Evolutionary conservation across 2,888 invertebrate species (phyloP).

Genomic region (Pseudococcus viburni): DNA sequence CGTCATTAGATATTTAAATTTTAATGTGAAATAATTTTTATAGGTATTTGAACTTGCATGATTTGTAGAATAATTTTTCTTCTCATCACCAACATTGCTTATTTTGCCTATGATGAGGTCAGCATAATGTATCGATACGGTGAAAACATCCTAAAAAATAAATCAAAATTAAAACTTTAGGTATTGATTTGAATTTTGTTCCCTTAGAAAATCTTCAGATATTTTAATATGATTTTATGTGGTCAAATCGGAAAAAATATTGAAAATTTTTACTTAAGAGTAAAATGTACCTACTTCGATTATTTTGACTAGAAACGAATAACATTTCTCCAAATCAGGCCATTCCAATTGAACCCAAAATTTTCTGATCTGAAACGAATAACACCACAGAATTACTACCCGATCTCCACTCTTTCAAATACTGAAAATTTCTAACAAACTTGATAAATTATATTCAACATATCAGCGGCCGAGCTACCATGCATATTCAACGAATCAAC

Average conservation of each 20-base stretch:
- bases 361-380: constrained; percentile 84
- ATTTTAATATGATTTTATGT: too few relatives aligned
- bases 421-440: constrained; percentile 70
- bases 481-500: constrained; percentile 90
- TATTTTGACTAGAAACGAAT: constrained; percentile 93
- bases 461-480: constrained; percentile 96
- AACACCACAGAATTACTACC: too few relatives aligned
- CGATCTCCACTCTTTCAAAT: too few relatives aligned
- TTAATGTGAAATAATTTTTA: too few relatives aligned
- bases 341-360: constrained; percentile 97
- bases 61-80: neutral
- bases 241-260: too few relatives aligned
- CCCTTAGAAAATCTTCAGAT: too few relatives aligned
- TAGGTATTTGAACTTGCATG: neutral
- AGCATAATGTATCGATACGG: constrained; percentile 92
- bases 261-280: neutral
- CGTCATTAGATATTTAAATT: too few relatives aligned
- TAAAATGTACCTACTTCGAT: constrained; percentile 81
- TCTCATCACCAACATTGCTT: constrained; percentile 73
- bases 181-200: too few relatives aligned
- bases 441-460: constrained; percentile 86
- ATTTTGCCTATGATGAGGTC: constrained; percentile 86
- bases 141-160: constrained; percentile 86
- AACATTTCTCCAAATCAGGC: constrained; percentile 93
- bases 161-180: too few relatives aligned